Percentiles rank a stretch among this genome's conserved stretches.
phyloP scores from a whole-genome alignment of 2,888 invertebrate genomes.

The Melanchra persicariae region DNA sequence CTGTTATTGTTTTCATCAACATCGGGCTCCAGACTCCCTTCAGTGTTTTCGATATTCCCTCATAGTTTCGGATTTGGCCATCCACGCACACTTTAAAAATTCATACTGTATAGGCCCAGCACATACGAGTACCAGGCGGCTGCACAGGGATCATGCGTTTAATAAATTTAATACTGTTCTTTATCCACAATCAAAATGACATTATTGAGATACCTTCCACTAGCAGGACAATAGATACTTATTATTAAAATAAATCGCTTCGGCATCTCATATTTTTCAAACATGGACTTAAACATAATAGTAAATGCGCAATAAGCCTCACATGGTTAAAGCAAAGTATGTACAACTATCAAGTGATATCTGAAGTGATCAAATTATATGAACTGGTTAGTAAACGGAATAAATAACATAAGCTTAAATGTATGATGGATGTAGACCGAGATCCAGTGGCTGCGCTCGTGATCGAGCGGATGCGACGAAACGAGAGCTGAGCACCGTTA shows the following conservation, averaged over 20 bases:
- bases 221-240: slow-evolving; percentile 74
- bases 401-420: slow-evolving; percentile 71
- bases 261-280: slow-evolving; percentile 76
- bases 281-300: slow-evolving; percentile 82
- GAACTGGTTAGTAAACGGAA: slow-evolving; percentile 71
- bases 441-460: slow-evolving; percentile 68
- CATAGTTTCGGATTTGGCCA: no score
- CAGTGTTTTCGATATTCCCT: no score
- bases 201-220: slow-evolving; percentile 61
- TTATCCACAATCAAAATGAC: slow-evolving; percentile 68
- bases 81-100: no score
- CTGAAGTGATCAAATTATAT: slow-evolving; percentile 72
- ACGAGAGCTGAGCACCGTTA: slow-evolving; percentile 88
- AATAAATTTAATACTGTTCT: slow-evolving; percentile 77
- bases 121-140: slow-evolving; percentile 48
- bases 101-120: slow-evolving; percentile 18
- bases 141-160: slow-evolving; percentile 55
- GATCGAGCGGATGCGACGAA: slow-evolving; percentile 78
- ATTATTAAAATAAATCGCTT: slow-evolving; percentile 75
- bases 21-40: no score
- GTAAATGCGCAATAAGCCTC: slow-evolving; percentile 89
- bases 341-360: slow-evolving; percentile 69
- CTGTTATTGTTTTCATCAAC: no score
- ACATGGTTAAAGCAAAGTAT: slow-evolving; percentile 79
- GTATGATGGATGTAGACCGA: slow-evolving; percentile 66